phyloP scores from a whole-genome alignment of 2,797 vertebrate genomes.

The Delichon dasypus region DNA sequence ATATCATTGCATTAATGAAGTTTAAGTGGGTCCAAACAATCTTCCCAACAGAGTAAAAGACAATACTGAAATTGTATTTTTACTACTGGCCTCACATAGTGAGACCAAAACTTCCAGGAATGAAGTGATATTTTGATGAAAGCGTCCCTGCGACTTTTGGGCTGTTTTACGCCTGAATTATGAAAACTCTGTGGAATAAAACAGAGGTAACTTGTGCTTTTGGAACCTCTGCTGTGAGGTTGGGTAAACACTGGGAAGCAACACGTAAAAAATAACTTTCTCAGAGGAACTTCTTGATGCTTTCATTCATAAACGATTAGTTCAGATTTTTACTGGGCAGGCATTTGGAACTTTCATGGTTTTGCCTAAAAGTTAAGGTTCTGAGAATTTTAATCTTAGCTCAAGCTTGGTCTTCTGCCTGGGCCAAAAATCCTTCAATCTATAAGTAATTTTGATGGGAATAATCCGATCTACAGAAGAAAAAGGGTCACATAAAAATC shows the following conservation, averaged over 20 bases:
- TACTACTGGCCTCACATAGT: not conserved
- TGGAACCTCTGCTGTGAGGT: not conserved
- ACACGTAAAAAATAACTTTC: not conserved
- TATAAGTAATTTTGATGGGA: not conserved
- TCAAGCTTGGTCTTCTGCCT: not conserved
- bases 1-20: not conserved
- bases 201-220: not conserved
- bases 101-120: not conserved
- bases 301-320: not conserved
- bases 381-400: not conserved
- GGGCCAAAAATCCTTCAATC: not conserved
- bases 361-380: not conserved
- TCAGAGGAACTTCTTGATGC: not conserved
- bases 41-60: not conserved
- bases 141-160: not conserved
- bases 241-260: not conserved
- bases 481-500: not conserved
- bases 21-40: not conserved
- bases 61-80: not conserved
- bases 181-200: not conserved
- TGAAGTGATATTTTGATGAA: not conserved
- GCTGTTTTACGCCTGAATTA: not conserved
- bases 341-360: not conserved
- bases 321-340: not conserved
- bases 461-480: not conserved